Evolutionary conservation across 2,888 invertebrate genomes (phyloP), one percentile per base, ranked within the genome.

Genomic region (Platycheirus albimanus): DNA sequence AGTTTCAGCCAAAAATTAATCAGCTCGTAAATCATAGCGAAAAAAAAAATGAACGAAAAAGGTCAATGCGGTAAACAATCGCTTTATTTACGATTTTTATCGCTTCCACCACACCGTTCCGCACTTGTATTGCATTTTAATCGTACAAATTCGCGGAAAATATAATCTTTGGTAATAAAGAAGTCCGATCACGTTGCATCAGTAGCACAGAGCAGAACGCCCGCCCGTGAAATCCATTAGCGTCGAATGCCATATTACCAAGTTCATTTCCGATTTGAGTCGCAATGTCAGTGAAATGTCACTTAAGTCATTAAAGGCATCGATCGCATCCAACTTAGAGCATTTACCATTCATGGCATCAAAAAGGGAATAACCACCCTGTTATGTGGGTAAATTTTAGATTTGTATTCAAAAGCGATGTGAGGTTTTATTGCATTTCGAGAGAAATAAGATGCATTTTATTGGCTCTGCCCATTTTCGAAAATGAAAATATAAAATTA

Each of bases 111-210:
- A 24, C 38, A 33, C 8, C 30, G 30, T 4, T 33, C 30, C 1
- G n/a, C n/a, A 3, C 38, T 58, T 28, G 58, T 11, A 41, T 41
- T 58, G 58, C 58, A 58, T 58, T 41, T 41, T 58, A 58, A 58
- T 58, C 24, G 24, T 1, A 11, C 10, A 41, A 15, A 58, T 24
- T 41, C 24, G 11, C 36, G 20, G 11, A 54, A 36, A 36, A 6
- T 13, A 7, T 56, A 41, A 41, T 41, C 41, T 38, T 24, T 15
- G 38, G 41, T 10, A 13, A 58, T 58, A 41, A 58, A 30, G 24
- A 24, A 66, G 64, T 66, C 64, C 33, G 38, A 51, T 49, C 64
- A 66, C 64, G 64, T 66, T 63, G 33, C 47, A 19, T 63, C 4
- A 5, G 5, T 33, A 8, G n/a, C 30, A 7, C 10, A 33, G 8